A percentile compares a stretch with the other conserved stretches of the same genome.
Evolutionary conservation across 2,113 vertebrate species (phyloP).

Genomic region (Microtus pennsylvanicus): DNA sequence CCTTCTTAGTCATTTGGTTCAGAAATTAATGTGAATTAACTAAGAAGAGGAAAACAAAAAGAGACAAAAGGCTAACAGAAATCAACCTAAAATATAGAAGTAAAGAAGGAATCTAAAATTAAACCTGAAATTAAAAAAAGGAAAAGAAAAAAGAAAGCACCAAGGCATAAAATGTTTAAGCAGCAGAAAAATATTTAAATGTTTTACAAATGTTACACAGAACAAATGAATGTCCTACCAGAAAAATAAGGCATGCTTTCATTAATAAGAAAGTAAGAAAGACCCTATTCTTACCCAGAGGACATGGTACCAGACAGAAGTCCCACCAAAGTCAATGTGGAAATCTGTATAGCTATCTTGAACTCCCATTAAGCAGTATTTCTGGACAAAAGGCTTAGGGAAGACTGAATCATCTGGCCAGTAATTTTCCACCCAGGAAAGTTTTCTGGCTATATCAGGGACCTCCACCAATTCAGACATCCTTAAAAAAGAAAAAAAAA

Average conservation of each 20-base stretch:
- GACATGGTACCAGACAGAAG: constrained; percentile 99
- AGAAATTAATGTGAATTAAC: constrained; percentile 17
- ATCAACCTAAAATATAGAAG: constrained; percentile 14
- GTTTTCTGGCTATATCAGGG: constrained; percentile 96
- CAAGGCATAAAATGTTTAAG: constrained; percentile 28
- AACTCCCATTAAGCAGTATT: constrained; percentile 99
- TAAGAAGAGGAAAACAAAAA: background rate
- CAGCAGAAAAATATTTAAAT: background rate
- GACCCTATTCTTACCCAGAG: constrained; percentile 92
- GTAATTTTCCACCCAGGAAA: constrained; percentile 99
- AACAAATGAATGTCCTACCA: background rate
- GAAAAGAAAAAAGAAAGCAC: background rate
- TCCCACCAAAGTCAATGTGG: constrained; percentile 99
- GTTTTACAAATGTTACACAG: background rate
- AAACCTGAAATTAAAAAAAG: background rate
- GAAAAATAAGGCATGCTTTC: background rate
- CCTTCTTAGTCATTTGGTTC: constrained; percentile 6
- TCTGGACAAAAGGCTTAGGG: constrained; percentile 99
- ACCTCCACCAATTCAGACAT: constrained; percentile 98
- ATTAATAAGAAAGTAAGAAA: constrained; percentile 44
- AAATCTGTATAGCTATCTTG: constrained; percentile 99
- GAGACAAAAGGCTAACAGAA: constrained; percentile 41
- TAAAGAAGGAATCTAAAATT: constrained; percentile 2
- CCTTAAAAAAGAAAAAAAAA: constrained; percentile 85
- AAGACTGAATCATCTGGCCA: constrained; percentile 99